Base-by-base conservation (phyloP, 2,113 vertebrate species). In the Poeciliopsis turrubarensis region DNA sequence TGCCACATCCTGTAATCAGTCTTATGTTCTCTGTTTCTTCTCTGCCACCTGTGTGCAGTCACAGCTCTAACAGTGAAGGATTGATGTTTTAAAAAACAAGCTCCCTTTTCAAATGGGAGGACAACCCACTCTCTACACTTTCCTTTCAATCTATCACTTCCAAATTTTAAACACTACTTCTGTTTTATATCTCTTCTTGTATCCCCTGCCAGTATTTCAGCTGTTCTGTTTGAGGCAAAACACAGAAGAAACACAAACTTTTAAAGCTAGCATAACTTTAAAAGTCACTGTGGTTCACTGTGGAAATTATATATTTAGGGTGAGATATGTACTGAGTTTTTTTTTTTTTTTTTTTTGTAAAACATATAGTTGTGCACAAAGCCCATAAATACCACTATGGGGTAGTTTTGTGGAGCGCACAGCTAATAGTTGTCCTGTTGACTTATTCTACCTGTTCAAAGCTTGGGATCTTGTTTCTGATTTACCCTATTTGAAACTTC, bases 1-100 rank as follows among this genome's bases (percentile, higher is more conserved):
- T 73, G 75, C 68, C 85, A 78, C 85, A 86, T 84, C 66, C 81
- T 70, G 79, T 85, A 80, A 87, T 86, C 86, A 78, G 72, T 83
- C 72, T 87, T 78, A 13, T 62, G 68, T 70, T 88, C 69, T 81
- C 80, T 67, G 61, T 70, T 65, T 85, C 71, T 60, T 68, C 61
- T 65, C 34, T 61, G 54, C 54, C 78, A 4, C 70, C 32, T 63
- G 64, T 73, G 73, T 81, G 72, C 77, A 79, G 69, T 47, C 69
- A 61, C 65, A 68, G 30, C 72, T 77, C 65, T 15, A 41, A 68
- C 30, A 22, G 65, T 84, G 86, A 91, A 60, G 65, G 82, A 87
- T 84, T 80, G 77, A 77, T 69, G 68, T 79, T 80, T 82, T 85
- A 80, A 68, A 80, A 64, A 85, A 69, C 71, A 61, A 27, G 70